Evolutionary conservation across 2,797 vertebrate species (phyloP).

Genomic region (Cirrhinus molitorella): DNA sequence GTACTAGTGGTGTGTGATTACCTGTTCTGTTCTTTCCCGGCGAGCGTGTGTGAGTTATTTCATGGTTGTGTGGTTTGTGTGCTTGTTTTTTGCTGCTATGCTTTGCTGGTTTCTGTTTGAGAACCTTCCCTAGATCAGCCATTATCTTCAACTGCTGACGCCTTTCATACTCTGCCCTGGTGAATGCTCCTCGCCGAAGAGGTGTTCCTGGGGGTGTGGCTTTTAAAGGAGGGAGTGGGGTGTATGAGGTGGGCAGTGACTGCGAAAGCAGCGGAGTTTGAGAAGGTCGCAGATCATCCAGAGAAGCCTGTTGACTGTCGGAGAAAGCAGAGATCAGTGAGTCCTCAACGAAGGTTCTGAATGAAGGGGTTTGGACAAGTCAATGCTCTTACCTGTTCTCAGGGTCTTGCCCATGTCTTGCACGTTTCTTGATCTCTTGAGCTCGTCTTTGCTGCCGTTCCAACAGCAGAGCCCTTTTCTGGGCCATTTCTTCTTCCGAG

Average conservation of each 20-base stretch:
- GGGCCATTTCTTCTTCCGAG: conserved; percentile 87
- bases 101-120: conserved; percentile 76
- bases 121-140: conserved; percentile 88
- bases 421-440: conserved; percentile 81
- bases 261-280: conserved; percentile 67
- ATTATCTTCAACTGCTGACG: conserved; percentile 89
- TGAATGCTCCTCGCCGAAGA: conserved; percentile 83
- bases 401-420: conserved; percentile 81
- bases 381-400: conserved; percentile 77
- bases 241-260: conserved; percentile 58
- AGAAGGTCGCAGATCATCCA: conserved; percentile 59
- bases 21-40: conserved; percentile 53
- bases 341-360: background rate
- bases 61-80: conserved; percentile 16
- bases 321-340: background rate
- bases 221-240: conserved; percentile 60
- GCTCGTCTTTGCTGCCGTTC: conserved; percentile 87
- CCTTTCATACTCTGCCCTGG: conserved; percentile 81
- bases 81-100: conserved; percentile 57
- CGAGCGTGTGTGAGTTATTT: conserved; percentile 33
- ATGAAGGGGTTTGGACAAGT: background rate
- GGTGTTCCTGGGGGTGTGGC: conserved; percentile 76
- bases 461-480: conserved; percentile 82
- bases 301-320: conserved; percentile 63
- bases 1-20: conserved; percentile 64